These are phyloP conservation scores for Pluvianellus socialis DNA, from an alignment of 2,113 vertebrate genomes.

Conservation along the genomic window DNA sequence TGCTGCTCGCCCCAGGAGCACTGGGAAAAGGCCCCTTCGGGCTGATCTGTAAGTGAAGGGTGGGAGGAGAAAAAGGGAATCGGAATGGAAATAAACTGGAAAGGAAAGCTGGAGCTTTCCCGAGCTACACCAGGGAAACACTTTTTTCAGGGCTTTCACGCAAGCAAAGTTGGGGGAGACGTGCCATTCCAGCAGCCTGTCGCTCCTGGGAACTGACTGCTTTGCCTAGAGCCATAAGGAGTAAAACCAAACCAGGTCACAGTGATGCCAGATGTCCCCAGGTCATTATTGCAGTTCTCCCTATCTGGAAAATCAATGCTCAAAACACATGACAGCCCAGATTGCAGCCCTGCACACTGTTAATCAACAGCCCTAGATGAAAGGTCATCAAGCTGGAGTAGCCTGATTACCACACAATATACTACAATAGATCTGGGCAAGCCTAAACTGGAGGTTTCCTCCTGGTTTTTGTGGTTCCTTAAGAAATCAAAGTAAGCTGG, in stretches of 20 bases:
- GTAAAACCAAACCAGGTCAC: background rate
- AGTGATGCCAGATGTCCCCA: background rate
- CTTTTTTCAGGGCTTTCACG: background rate
- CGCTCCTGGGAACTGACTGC: fast-evolving
- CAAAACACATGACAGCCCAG: background rate
- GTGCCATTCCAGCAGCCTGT: background rate
- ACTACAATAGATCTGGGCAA: background rate
- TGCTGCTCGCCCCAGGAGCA: background rate
- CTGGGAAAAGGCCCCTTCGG: background rate
- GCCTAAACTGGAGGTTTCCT: background rate
- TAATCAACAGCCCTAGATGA: background rate
- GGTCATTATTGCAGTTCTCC: background rate
- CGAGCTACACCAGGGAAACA: background rate
- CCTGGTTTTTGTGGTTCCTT: background rate
- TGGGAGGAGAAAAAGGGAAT: background rate
- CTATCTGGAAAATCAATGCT: slow-evolving; percentile 17
- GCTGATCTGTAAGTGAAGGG: fast-evolving
- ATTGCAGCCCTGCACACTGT: background rate
- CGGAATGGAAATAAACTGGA: background rate
- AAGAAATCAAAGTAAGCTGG: background rate
- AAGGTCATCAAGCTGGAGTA: background rate
- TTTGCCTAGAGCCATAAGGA: background rate
- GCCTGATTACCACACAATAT: background rate
- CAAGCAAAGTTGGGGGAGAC: background rate
- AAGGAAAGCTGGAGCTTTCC: background rate